Evolutionary conservation across 2,888 invertebrate genomes (phyloP), one percentile per base, ranked within the genome.

Genomic region (Globia sparganii): DNA sequence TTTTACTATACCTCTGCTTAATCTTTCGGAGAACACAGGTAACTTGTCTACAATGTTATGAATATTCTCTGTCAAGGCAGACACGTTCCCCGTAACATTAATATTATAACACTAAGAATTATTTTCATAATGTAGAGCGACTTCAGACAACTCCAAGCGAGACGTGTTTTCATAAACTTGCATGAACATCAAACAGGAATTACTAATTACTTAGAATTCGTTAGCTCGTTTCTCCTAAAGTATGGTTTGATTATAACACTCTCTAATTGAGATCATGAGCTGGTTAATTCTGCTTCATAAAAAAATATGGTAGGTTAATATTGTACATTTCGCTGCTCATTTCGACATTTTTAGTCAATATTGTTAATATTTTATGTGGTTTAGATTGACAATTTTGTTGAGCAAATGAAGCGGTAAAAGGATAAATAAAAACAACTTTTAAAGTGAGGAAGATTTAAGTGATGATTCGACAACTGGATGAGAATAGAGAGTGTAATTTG

Each of bases 41-140:
- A 6, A 59, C 34, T 59, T 28, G 37, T 79, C 64, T 43, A 62
- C 43, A 34, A n/a, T 65, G 58, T 87, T 89, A 90, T 90, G 90
- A 91, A 91, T 90, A 91, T 91, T 91, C 86, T 81, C 86, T 80
- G 77, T 59, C 46, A 72, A 72, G 58, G 69, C 37, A 34, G 49
- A 70, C 68, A 34, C 28, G 71, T 46, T 8, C 59, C n/a, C 31
- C 43, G 40, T 67, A 67, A 81, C 73, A 81, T 85, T 74, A 75
- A 86, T 78, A 80, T 84, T 74, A 78, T 64, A 86, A 69, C 72
- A 71, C 64, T 31, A 68, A 68, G 71, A 73, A 67, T 74, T 64
- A 83, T 64, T 80, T 76, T 76, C 84, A 76, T 73, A 77, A 77
- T 34, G 37, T 59, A 59, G 43, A 62, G 53, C n/a, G 34, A 61